A percentile compares a stretch with the other conserved stretches of the same genome.
Conservation (phyloP, 2,797 vertebrate genomes). For the Periophthalmus magnuspinnatus region DNA sequence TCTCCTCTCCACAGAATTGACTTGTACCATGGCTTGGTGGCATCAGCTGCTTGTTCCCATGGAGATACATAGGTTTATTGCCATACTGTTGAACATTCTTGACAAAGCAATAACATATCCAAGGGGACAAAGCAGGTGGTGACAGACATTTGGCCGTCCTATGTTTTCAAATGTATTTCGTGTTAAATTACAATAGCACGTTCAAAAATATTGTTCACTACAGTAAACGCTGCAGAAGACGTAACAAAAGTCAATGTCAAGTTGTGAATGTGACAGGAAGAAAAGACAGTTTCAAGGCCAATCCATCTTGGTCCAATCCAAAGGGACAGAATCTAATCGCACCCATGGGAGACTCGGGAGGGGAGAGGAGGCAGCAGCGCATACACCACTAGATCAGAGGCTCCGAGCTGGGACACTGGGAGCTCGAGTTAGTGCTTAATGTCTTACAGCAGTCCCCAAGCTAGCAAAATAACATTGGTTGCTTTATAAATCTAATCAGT, state of each 20-base stretch:
- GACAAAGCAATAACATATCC: too few species aligned
- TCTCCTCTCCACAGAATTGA: too few species aligned
- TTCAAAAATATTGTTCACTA: neutral
- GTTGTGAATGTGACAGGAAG: slow-evolving; percentile 46
- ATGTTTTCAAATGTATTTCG: too few species aligned
- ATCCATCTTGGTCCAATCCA: slow-evolving; percentile 55
- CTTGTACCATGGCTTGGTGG: too few species aligned
- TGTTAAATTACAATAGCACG: neutral
- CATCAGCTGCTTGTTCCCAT: too few species aligned
- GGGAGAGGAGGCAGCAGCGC: slow-evolving; percentile 54
- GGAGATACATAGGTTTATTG: too few species aligned
- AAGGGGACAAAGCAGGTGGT: too few species aligned
- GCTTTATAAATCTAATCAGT: slow-evolving; percentile 70
- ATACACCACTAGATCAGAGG: slow-evolving; percentile 16
- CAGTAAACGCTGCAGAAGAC: neutral
- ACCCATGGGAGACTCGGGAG: slow-evolving; percentile 72
- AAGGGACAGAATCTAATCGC: slow-evolving; percentile 48
- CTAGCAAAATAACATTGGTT: slow-evolving; percentile 61
- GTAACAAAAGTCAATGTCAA: neutral
- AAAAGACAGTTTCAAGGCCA: slow-evolving; percentile 58
- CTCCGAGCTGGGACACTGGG: slow-evolving; percentile 51
- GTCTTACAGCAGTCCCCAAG: slow-evolving; percentile 57
- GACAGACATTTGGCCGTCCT: too few species aligned
- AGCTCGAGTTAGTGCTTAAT: slow-evolving; percentile 59
- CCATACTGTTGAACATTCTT: too few species aligned